Evolutionary conservation across 1,140 invertebrate genomes (phyloP).

Genomic region (Orius laevigatus): DNA sequence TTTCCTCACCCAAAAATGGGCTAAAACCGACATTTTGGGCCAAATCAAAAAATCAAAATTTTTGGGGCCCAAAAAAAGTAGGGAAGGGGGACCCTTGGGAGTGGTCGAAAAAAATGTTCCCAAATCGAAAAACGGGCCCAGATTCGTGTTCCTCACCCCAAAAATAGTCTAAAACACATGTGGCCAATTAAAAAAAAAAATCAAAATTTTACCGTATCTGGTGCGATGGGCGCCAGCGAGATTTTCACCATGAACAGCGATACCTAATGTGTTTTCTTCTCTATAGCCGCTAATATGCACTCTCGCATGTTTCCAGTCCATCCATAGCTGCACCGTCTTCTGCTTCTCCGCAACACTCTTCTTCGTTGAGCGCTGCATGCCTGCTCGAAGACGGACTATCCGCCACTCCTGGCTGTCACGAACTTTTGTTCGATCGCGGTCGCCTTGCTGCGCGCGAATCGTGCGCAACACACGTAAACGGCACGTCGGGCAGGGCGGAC

Average conservation of each 20-base stretch:
- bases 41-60: no score
- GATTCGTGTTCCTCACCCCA: no score
- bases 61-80: no score
- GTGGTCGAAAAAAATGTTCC: no score
- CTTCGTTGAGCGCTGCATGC: slow-evolving; percentile 65
- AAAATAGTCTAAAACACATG: not conserved
- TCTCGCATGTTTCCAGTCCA: slow-evolving; percentile 94
- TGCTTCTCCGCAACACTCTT: slow-evolving; percentile 46
- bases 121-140: no score
- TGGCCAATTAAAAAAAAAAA: not conserved
- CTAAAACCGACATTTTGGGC: no score
- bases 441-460: slow-evolving; percentile 11
- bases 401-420: slow-evolving; percentile 57
- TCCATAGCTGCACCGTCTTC: slow-evolving; percentile 31
- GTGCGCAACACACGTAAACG: slow-evolving; percentile 27
- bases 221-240: slow-evolving; percentile 55
- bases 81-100: no score
- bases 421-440: slow-evolving; percentile 50
- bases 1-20: no score
- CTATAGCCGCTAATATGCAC: slow-evolving; percentile 77
- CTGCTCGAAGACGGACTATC: slow-evolving; percentile 43
- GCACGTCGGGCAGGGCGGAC: slow-evolving; percentile 80
- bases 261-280: slow-evolving; percentile 50
- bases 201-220: slow-evolving; percentile 47
- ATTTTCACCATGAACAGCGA: slow-evolving; percentile 56